Evolutionary conservation across 2,888 invertebrate genomes (phyloP), one percentile per base, ranked within the genome.

Genomic region (Stenodera caucasica): DNA sequence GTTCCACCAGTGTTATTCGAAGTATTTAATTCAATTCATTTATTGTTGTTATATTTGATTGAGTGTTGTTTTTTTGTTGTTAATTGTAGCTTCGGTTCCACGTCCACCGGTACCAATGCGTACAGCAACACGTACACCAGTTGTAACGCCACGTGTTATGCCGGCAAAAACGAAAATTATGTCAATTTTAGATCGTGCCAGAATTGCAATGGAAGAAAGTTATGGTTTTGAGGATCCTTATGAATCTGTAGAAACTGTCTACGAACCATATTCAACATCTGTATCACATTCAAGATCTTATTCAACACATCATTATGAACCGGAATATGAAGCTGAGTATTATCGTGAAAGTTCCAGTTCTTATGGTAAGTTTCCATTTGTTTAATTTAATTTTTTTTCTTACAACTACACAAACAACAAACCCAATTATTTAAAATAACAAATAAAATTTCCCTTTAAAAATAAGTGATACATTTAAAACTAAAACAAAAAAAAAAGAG

Each of bases 121-220:
- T 15, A 82, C 82, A 57, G 74, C 80, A 58, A 75, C 80, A 61
- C 75, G 80, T 57, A 73, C 81, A 67, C 72, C 84, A 74, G 79
- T 79, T 9, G 74, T 80, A 58, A 82, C 82, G 55, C 85, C 84
- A 65, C 82, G 81, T 73, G 84, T 82, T 53, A 84, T 86, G 76
- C 85, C 88, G 53, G 86, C 87, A 62, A 91, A 91, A 81, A 87
- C 89, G 61, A 92, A 92, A 82, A 91, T 92, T 62, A 86, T 92
- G 82, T 92, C 92, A 65, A 93, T 93, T 72, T 82, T 93, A 70
- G 92, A 92, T 80, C 85, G 91, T 57, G 92, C 92, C 0, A 84
- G 92, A 57, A 86, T 86, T 23, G 92, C 92, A 30, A 92, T 93
- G 91, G 92, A 92, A 77, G 87, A 90, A 66, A 89, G 86, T 56